phyloP scores from a whole-genome alignment of 1,140 invertebrate genomes.

The Probaryconus sp. region DNA sequence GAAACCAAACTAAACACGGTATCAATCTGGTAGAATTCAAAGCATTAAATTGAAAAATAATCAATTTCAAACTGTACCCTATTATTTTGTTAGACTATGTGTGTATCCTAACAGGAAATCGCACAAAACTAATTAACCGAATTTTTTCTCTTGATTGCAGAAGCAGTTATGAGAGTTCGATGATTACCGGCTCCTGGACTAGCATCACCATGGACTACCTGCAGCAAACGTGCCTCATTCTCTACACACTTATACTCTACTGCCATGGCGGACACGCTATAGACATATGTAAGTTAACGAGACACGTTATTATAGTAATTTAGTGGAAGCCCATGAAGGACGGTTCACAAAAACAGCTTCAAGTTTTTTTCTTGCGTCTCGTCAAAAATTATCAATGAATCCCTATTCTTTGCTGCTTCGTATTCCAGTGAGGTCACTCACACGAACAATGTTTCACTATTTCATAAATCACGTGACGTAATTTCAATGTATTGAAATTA shows the following conservation, averaged over 20 bases:
- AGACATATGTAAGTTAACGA: conserved; percentile 76
- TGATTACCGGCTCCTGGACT: conserved; percentile 72
- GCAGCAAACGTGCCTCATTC: conserved; percentile 70
- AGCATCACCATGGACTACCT: conserved; percentile 73
- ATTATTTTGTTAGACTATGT: conserved; percentile 37
- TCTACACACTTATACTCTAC: conserved; percentile 70
- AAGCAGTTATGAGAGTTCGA: conserved; percentile 76
- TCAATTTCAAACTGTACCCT: conserved; percentile 45
- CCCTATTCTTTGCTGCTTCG: not conserved
- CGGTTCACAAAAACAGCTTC: conserved; percentile 10
- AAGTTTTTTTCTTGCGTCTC: conserved; percentile 14
- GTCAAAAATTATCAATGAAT: conserved; percentile 31
- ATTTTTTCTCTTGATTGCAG: conserved; percentile 66
- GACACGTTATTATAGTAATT: conserved; percentile 56
- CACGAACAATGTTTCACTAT: not conserved
- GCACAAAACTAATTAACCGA: conserved; percentile 45
- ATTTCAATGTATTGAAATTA: too few relatives aligned
- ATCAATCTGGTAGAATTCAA: not conserved
- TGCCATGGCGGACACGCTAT: conserved; percentile 70
- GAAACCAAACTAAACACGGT: not conserved
- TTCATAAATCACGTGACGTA: too few relatives aligned
- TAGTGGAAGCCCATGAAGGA: conserved; percentile 22
- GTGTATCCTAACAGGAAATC: conserved; percentile 20
- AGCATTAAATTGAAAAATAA: conserved; percentile 45
- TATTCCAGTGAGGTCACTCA: conserved; percentile 12